Conservation (phyloP, 37 sponge, comb jelly and placozoan genomes). For the Haliclona indistincta region DNA sequence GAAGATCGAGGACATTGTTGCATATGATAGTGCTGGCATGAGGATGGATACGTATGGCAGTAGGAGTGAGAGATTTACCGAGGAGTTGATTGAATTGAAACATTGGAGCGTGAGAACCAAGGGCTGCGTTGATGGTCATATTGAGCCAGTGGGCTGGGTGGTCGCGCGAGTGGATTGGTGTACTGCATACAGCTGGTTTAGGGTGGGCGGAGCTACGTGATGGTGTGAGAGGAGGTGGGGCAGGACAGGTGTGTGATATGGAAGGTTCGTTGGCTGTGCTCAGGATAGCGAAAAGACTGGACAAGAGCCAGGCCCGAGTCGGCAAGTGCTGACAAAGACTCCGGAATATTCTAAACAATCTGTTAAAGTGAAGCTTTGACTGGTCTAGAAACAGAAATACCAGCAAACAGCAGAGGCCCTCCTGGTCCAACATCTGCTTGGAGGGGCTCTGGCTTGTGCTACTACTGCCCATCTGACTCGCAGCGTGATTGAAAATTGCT, state of each 20-base stretch:
- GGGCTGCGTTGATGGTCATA: conserved; percentile 74
- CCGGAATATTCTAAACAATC: conserved; percentile 85
- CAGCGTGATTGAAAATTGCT: not conserved
- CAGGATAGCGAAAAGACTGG: conserved; percentile 85
- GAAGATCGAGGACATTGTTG: conserved; percentile 81
- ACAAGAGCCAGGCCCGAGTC: conserved; percentile 89
- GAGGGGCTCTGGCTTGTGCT: conserved; percentile 30
- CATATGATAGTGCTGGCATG: conserved; percentile 82
- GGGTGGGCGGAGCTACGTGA: not conserved
- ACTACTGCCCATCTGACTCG: not conserved
- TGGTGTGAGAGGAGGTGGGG: not conserved
- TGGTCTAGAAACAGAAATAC: conserved; percentile 91
- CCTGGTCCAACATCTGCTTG: conserved; percentile 92
- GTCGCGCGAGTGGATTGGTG: conserved; percentile 8
- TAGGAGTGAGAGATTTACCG: conserved; percentile 23
- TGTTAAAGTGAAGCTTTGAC: conserved; percentile 77
- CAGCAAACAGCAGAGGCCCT: conserved; percentile 88
- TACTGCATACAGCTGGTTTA: not conserved
- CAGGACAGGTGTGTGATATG: conserved; percentile 9
- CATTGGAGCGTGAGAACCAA: conserved; percentile 86
- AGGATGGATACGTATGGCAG: conserved; percentile 79
- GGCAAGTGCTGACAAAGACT: conserved; percentile 84
- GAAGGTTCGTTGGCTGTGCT: conserved; percentile 8
- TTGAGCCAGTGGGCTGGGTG: conserved; percentile 75
- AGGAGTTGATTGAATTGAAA: conserved; percentile 52